Evolutionary conservation across 2,113 vertebrate species (phyloP).

Genomic region (Spea bombifrons): DNA sequence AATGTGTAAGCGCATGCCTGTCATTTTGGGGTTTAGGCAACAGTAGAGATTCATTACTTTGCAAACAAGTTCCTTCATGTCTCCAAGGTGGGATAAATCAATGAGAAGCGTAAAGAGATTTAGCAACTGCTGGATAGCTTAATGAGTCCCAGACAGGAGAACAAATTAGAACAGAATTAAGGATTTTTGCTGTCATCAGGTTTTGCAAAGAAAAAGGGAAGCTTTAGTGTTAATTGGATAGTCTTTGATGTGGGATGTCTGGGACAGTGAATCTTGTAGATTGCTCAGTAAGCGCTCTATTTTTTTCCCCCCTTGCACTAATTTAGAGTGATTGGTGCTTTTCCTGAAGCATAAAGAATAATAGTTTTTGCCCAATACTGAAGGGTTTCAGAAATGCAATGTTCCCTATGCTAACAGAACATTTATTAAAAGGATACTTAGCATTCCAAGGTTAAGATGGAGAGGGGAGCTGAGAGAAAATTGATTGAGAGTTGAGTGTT

Average conservation of each 20-base stretch:
- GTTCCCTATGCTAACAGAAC: neutral
- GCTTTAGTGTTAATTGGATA: constrained; percentile 16
- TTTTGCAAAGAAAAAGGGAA: constrained; percentile 13
- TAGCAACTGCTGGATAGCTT: constrained; percentile 25
- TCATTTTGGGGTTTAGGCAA: constrained; percentile 19
- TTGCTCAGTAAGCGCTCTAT: neutral
- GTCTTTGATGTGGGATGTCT: constrained; percentile 21
- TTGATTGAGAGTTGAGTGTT: constrained; percentile 3
- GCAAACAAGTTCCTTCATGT: constrained; percentile 43
- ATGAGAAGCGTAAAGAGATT: constrained; percentile 28
- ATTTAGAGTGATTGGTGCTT: too few species aligned
- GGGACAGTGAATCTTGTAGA: constrained; percentile 11
- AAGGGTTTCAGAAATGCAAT: too few species aligned
- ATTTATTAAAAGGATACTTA: constrained; percentile 33
- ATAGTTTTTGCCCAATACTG: too few species aligned
- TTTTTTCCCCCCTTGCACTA: neutral
- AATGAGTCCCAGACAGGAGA: constrained; percentile 32
- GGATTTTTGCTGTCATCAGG: constrained; percentile 33
- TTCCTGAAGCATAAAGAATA: too few species aligned
- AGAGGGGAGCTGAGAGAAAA: constrained; percentile 32
- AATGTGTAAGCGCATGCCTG: constrained; percentile 31
- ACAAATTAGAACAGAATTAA: constrained; percentile 37
- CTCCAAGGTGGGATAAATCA: constrained; percentile 22
- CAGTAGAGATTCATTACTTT: constrained; percentile 33
- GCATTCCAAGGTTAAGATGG: constrained; percentile 31